Evolutionary conservation across 2,888 invertebrate genomes (phyloP).

Genomic region (Harpagoxenus sublaevis): DNA sequence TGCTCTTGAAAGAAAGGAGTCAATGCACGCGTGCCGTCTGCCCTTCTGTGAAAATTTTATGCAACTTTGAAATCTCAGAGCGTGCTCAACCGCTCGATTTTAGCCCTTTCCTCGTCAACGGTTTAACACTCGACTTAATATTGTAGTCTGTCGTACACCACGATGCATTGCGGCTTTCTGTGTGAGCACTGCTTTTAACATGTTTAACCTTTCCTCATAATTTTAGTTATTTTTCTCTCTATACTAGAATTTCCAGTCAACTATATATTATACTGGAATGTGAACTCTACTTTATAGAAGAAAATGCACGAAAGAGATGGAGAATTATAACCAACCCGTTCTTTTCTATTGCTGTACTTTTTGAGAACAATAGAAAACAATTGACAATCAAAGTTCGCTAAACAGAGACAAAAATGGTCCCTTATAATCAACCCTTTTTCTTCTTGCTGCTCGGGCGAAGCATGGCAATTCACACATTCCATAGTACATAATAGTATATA

Average conservation of each 20-base stretch:
- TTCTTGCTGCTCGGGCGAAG: too few relatives aligned
- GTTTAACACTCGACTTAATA: slow-evolving; percentile 31
- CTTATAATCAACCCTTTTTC: too few relatives aligned
- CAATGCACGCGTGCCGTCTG: background rate
- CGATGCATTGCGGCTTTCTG: background rate
- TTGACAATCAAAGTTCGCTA: too few relatives aligned
- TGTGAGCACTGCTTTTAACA: background rate
- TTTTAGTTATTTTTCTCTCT: background rate
- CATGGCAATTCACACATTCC: too few relatives aligned
- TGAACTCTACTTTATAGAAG: too few relatives aligned
- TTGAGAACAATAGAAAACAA: too few relatives aligned
- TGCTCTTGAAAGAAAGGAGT: slow-evolving; percentile 69
- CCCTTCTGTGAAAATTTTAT: slow-evolving; percentile 58
- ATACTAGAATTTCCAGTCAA: background rate
- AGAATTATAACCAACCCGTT: too few relatives aligned
- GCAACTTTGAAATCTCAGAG: slow-evolving; percentile 23
- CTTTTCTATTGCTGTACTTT: too few relatives aligned
- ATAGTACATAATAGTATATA: too few relatives aligned
- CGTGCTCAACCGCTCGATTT: slow-evolving; percentile 16
- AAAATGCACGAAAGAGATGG: too few relatives aligned
- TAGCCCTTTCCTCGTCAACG: background rate
- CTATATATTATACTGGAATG: too few relatives aligned
- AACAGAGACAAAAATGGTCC: too few relatives aligned
- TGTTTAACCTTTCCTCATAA: background rate
- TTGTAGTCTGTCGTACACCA: background rate